Evolutionary conservation across 2,888 invertebrate genomes (phyloP), one percentile per base, ranked within the genome.

Genomic region (Heliconius erato): DNA sequence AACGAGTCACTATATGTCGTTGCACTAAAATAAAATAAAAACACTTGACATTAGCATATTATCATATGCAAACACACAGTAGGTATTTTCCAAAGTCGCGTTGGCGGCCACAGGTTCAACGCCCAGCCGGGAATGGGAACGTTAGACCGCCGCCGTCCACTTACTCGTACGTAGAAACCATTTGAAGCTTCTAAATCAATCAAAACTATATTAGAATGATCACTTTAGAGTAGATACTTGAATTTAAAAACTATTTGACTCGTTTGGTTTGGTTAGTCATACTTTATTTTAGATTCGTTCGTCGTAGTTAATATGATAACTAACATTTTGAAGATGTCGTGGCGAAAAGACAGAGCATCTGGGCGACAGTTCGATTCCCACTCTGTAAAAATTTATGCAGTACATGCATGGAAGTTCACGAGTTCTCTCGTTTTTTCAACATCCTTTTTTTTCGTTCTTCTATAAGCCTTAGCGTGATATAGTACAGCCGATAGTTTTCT

Each of bases 41-140:
- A n/a, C 40, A 28, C 26, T 78, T 44, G 44, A 19, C 44, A 78
- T 78, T 65, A 35, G 40, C 26, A 44, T 77, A 74, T 71, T 71
- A 74, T 71, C 40, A 54, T 74, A 77, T 77, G 77, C 26, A 77
- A 78, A 40, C 11, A 78, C 40, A 44, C 1, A 32, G 26, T 49
- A 74, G 9, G 65, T 78, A 67, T 78, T 77, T 77, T 28, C 5
- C 77, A 16, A 78, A 32, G 32, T 40, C 71, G 79, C 72, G 81
- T 81, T 77, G 78, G 65, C 72, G 78, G 78, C 23, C 65, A 26
- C 82, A 67, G 79, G 82, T 74, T 82, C 79, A 82, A 65, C 67
- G 78, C 67, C 78, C 78, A 78, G 78, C 7, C 71, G 35, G 67
- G 44, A 78, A 79, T 79, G 69, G 35, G 49, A 69, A 54, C 79